A percentile compares a stretch with the other conserved stretches of the same genome.
These are phyloP conservation scores for Cactoblastis cactorum DNA, from an alignment of 2,888 invertebrate genomes.

Conservation along the genomic window DNA sequence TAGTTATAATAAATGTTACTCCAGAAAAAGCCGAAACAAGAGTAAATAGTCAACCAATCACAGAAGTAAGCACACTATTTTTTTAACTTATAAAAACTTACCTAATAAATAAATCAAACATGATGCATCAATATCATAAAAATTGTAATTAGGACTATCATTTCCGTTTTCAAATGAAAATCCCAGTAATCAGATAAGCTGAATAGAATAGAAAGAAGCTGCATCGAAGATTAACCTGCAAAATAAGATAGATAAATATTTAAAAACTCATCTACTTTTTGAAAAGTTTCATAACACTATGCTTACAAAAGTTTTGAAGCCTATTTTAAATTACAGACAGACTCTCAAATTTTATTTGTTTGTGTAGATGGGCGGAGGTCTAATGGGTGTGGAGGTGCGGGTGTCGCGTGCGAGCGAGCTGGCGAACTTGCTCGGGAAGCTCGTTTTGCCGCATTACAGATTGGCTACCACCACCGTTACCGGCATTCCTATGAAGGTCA, in stretches of 20 bases:
- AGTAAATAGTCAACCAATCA: constrained; percentile 84
- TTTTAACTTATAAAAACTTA: too few species aligned
- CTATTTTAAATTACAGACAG: too few species aligned
- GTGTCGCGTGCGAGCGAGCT: constrained; percentile 87
- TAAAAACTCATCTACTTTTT: too few species aligned
- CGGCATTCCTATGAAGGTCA: constrained; percentile 97
- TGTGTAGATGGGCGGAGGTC: constrained; percentile 82
- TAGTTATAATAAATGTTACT: constrained; percentile 93
- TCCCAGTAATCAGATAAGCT: too few species aligned
- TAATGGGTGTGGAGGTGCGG: constrained; percentile 90
- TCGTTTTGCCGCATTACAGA: constrained; percentile 92
- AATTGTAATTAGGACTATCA: too few species aligned
- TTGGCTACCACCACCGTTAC: constrained; percentile 98
- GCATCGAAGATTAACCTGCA: too few species aligned
- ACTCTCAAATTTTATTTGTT: not conserved
- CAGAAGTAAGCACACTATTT: constrained; percentile 83
- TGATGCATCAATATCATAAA: not conserved
- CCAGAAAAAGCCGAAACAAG: constrained; percentile 89
- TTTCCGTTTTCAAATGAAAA: too few species aligned
- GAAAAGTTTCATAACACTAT: too few species aligned
- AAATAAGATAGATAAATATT: too few species aligned
- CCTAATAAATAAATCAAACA: not conserved
- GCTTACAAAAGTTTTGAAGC: too few species aligned
- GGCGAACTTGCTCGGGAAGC: constrained; percentile 85
- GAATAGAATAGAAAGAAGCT: too few species aligned